Conservation (phyloP, 2,888 invertebrate species). For the Neelides folsomi region DNA sequence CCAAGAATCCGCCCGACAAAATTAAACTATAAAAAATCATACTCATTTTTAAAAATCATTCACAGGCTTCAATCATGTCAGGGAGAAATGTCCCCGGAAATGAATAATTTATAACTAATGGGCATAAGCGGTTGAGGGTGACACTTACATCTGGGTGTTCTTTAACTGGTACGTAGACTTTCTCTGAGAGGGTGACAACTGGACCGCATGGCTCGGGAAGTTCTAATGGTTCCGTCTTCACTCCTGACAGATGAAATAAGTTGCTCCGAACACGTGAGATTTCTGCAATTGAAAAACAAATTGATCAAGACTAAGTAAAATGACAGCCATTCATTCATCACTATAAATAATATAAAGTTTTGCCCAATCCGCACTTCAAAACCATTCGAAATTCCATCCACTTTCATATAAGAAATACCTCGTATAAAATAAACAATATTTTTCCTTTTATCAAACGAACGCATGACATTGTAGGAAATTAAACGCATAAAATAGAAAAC, state of each 20-base stretch:
- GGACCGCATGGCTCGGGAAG: constrained; percentile 84
- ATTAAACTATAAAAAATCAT: constrained; percentile 70
- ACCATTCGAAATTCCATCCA: too few relatives aligned
- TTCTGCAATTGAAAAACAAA: constrained; percentile 56
- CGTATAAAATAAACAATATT: too few relatives aligned
- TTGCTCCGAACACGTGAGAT: constrained; percentile 95
- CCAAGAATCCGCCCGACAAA: constrained; percentile 99
- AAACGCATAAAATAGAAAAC: too few relatives aligned
- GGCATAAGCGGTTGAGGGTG: background rate
- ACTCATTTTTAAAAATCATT: background rate
- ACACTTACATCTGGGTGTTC: constrained; percentile 98
- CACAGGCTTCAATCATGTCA: background rate
- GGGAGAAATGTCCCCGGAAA: background rate
- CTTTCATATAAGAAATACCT: too few relatives aligned
- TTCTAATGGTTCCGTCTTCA: constrained; percentile 80
- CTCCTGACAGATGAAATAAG: constrained; percentile 97
- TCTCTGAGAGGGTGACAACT: constrained; percentile 87
- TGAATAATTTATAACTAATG: background rate
- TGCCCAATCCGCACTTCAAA: too few relatives aligned
- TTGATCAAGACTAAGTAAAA: too few relatives aligned
- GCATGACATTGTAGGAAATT: too few relatives aligned
- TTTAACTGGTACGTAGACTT: constrained; percentile 99
- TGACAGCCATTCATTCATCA: too few relatives aligned
- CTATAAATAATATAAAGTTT: too few relatives aligned
- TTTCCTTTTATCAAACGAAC: too few relatives aligned